Conservation (phyloP, 2,113 vertebrate species). For the Synchiropus splendidus region DNA sequence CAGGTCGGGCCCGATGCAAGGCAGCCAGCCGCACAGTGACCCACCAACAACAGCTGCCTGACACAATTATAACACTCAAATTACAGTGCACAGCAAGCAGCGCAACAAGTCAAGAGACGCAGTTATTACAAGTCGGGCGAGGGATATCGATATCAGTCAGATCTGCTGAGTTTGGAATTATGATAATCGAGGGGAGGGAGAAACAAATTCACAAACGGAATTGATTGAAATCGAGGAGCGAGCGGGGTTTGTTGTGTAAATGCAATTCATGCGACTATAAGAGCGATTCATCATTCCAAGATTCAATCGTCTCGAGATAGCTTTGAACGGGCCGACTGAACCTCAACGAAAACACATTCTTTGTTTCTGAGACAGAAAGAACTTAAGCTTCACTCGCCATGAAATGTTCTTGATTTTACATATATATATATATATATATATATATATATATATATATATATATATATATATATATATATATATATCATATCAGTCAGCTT, state of each 20-base stretch:
- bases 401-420: too few species aligned
- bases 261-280: background rate
- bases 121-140: background rate
- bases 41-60: slow-evolving; percentile 25
- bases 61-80: slow-evolving; percentile 37
- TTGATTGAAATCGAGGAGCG: slow-evolving; percentile 4
- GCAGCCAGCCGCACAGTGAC: slow-evolving; percentile 32
- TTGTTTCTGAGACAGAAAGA: too few species aligned
- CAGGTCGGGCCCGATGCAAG: slow-evolving; percentile 62
- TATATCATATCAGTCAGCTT: too few species aligned
- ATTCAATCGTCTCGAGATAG: background rate
- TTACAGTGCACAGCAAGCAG: slow-evolving; percentile 25
- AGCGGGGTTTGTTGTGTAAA: slow-evolving; percentile 12
- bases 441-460: too few species aligned
- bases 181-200: slow-evolving; percentile 5
- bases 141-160: slow-evolving; percentile 28
- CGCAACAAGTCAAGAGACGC: slow-evolving; percentile 17
- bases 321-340: too few species aligned
- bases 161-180: slow-evolving; percentile 24
- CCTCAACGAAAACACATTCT: too few species aligned
- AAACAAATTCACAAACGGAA: slow-evolving; percentile 2
- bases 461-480: too few species aligned
- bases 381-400: too few species aligned
- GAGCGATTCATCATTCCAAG: too few species aligned
- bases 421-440: too few species aligned